Evolutionary conservation across 1,140 invertebrate genomes (phyloP).

Genomic region (Procambarus clarkii): DNA sequence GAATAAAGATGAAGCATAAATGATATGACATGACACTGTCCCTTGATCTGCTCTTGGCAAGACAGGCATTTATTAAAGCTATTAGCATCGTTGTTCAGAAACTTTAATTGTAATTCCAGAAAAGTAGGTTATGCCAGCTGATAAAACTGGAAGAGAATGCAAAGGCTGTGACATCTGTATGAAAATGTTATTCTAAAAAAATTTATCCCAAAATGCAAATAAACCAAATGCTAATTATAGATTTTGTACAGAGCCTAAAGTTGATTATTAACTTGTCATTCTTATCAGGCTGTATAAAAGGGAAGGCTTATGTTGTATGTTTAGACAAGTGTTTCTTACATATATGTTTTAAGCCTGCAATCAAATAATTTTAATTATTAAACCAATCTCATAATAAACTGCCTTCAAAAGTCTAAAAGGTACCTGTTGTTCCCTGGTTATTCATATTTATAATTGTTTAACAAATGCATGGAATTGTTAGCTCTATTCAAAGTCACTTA

Average conservation of each 20-base stretch:
- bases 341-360: not conserved
- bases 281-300: not conserved
- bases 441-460: not conserved
- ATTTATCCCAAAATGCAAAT: not conserved
- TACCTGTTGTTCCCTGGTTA: not conserved
- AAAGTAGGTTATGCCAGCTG: too few relatives aligned
- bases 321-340: not conserved
- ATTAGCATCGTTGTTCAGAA: not conserved
- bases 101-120: not conserved
- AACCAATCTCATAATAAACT: not conserved
- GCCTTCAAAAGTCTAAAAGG: not conserved
- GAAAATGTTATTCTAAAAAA: not conserved
- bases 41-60: not conserved
- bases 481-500: not conserved
- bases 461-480: not conserved
- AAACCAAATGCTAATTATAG: not conserved
- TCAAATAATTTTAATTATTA: too few relatives aligned
- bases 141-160: not conserved
- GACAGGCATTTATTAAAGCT: not conserved
- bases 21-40: not conserved
- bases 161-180: not conserved
- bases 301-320: not conserved
- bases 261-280: not conserved
- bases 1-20: not conserved
- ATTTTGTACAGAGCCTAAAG: not conserved